Evolutionary conservation across 2,797 vertebrate genomes (phyloP).

Genomic region (Falco berigora): DNA sequence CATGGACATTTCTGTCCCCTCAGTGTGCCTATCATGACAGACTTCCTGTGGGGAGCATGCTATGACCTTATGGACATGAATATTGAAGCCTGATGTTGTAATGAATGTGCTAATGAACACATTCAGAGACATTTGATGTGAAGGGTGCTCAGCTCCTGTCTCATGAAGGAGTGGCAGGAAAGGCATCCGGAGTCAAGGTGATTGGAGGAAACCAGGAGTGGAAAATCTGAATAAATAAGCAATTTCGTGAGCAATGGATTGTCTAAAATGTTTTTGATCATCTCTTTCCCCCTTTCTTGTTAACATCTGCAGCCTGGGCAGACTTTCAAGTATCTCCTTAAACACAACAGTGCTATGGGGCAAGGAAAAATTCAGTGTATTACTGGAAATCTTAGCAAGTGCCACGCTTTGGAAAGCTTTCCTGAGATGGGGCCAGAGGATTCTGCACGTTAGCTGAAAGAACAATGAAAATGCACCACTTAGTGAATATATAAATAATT

Average conservation of each 20-base stretch:
- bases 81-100: neutral
- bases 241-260: neutral
- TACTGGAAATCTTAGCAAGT: neutral
- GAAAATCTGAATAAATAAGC: neutral
- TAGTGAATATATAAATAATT: slow-evolving; percentile 39
- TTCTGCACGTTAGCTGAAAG: slow-evolving; percentile 11
- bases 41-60: neutral
- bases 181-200: neutral
- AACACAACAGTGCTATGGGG: neutral
- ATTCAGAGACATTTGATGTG: neutral
- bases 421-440: neutral
- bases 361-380: neutral
- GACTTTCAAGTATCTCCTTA: neutral
- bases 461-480: neutral
- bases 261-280: neutral
- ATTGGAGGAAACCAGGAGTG: neutral
- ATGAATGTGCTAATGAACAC: fast-evolving
- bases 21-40: neutral
- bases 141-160: neutral
- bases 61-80: neutral
- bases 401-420: neutral
- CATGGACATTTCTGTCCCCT: neutral
- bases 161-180: neutral
- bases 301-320: neutral
- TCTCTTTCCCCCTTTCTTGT: neutral